Evolutionary conservation across 1,140 invertebrate species (phyloP).

Genomic region (Asbolus verrucosus): DNA sequence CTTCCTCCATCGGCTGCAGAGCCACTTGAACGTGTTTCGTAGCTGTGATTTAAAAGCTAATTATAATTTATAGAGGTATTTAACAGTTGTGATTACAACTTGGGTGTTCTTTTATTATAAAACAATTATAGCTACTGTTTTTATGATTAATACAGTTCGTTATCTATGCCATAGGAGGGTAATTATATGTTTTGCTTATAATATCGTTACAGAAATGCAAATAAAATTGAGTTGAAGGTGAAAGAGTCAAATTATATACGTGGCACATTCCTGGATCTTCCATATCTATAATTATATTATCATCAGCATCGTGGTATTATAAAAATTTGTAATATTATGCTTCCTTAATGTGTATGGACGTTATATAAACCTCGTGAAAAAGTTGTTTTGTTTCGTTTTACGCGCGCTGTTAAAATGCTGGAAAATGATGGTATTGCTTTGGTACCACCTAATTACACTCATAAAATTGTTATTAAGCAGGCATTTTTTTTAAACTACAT

Average conservation of each 20-base stretch:
- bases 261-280: conserved; percentile 27
- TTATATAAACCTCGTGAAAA: conserved; percentile 14
- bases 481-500: conserved; percentile 6
- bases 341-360: conserved; percentile 25
- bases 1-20: too few relatives aligned
- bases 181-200: background rate
- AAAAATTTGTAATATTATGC: conserved; percentile 23
- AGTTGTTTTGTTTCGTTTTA: conserved; percentile 25
- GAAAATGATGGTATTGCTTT: conserved; percentile 8
- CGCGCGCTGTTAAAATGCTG: conserved; percentile 1
- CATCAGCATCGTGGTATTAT: conserved; percentile 26
- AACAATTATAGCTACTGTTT: background rate
- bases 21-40: too few relatives aligned
- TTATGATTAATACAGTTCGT: conserved; percentile 15
- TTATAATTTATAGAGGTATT: background rate
- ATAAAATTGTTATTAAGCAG: background rate
- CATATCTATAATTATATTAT: conserved; percentile 44
- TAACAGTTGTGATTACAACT: background rate
- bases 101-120: conserved; percentile 8
- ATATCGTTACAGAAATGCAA: conserved; percentile 25
- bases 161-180: background rate
- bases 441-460: conserved; percentile 8
- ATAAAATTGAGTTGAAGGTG: conserved; percentile 10
- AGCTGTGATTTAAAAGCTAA: background rate
- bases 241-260: conserved; percentile 31